Evolutionary conservation across 1,140 invertebrate genomes (phyloP).

Genomic region (Pomacea maculata): DNA sequence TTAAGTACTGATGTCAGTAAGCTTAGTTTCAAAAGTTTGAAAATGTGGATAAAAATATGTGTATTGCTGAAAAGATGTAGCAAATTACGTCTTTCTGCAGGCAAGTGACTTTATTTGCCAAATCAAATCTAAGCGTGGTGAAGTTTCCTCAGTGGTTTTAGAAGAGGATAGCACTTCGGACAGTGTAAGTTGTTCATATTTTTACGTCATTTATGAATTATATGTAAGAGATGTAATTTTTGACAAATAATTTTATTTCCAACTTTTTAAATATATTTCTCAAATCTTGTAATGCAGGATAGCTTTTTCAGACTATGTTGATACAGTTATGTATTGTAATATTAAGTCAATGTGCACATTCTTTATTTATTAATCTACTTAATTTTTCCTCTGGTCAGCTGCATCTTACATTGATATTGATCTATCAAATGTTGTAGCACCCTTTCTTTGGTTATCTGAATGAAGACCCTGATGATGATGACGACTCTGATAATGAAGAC

Average conservation of each 20-base stretch:
- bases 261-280: neutral
- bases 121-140: constrained; percentile 39
- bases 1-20: neutral
- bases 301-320: neutral
- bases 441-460: constrained; percentile 20
- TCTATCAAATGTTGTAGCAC: constrained; percentile 18
- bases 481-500: constrained; percentile 26
- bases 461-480: constrained; percentile 24
- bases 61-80: neutral
- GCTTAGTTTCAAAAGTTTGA: neutral
- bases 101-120: constrained; percentile 39
- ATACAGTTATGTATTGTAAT: neutral
- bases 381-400: neutral
- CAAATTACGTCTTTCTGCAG: constrained; percentile 23
- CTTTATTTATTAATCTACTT: neutral
- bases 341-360: neutral
- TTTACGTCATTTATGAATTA: neutral
- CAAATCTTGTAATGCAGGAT: neutral
- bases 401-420: neutral
- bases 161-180: constrained; percentile 33
- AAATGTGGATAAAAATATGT: neutral
- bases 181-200: constrained; percentile 21
- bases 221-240: neutral
- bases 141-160: constrained; percentile 37
- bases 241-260: too few species aligned